A percentile compares a stretch with the other conserved stretches of the same genome.
These are phyloP conservation scores for Psilanteris sp. DNA, from an alignment of 1,140 invertebrate species.

Conservation along the genomic window DNA sequence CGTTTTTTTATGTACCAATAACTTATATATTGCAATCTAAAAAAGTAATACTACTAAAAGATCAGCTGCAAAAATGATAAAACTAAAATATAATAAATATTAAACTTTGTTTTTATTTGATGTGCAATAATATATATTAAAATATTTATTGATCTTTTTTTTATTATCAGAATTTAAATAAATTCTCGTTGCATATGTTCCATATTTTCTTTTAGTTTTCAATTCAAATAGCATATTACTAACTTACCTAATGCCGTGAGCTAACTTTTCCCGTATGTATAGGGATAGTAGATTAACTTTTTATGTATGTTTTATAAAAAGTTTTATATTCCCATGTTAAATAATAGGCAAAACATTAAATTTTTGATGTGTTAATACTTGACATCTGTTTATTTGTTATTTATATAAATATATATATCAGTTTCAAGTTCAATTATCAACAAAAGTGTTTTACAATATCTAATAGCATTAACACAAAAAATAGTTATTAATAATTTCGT, in stretches of 20 bases:
- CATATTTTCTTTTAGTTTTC: conserved; percentile 31
- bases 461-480: too few relatives aligned
- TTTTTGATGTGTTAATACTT: not conserved
- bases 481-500: too few relatives aligned
- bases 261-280: conserved; percentile 19
- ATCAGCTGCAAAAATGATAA: not conserved
- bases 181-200: conserved; percentile 15
- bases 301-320: conserved; percentile 20
- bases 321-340: conserved; percentile 14
- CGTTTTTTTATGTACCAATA: too few relatives aligned
- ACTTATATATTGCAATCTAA: too few relatives aligned
- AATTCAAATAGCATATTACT: conserved; percentile 38
- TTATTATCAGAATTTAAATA: conserved; percentile 19
- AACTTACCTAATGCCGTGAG: conserved; percentile 25
- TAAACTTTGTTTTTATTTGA: conserved; percentile 4
- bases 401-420: too few relatives aligned
- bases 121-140: conserved; percentile 8
- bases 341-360: conserved; percentile 11
- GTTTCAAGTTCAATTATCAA: too few relatives aligned
- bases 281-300: conserved; percentile 19
- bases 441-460: too few relatives aligned
- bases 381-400: too few relatives aligned
- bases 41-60: too few relatives aligned
- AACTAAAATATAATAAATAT: not conserved
- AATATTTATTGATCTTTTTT: too few relatives aligned